Evolutionary conservation across 2,888 invertebrate species (phyloP), one percentile per base, ranked within the genome.

Genomic region (Agrilus cyanescens): DNA sequence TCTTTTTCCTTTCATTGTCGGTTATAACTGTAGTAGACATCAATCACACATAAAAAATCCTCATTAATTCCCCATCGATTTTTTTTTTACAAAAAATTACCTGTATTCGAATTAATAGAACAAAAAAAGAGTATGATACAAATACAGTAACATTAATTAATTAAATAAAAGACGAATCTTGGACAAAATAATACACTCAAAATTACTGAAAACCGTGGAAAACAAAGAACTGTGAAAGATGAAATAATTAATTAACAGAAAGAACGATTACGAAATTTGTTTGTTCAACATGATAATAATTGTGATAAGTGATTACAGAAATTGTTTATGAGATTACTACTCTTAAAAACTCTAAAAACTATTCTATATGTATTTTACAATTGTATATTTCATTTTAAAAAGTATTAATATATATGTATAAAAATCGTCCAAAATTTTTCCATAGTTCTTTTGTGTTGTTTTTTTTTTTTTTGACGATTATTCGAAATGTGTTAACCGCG

Each of bases 351-450:
- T 25, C 51, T 52, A 52, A 48, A 49, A 56, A 59, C 61, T 65
- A 65, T 56, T 49, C 59, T 63, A 63, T 59, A 53, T 57, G 47
- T 50, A 50, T 63, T 63, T 66, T 66, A 66, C 64, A 65, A 57
- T 59, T 65, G 64, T 65, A 65, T 65, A 64, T 58, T 60, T 52
- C 51, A 52, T 51, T 54, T 56, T 59, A 65, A 63, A 63, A 63
- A 58, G 61, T 59, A 60, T 61, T 61, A 57, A 56, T 58, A 61
- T 59, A 62, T 61, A 58, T 46, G 51, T 62, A 62, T 62, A 63
- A 63, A 65, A 66, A 63, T 57, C 59, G 61, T 63, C 62, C 61
- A 58, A 61, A 59, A 57, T 52, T 50, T 53, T 54, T 57, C 25
- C 25, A 25, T 10, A 25, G 2, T 25, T 25, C 25, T 6, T 20